Evolutionary conservation across 2,888 invertebrate species (phyloP).

Genomic region (Caenorhabditis virilis): DNA sequence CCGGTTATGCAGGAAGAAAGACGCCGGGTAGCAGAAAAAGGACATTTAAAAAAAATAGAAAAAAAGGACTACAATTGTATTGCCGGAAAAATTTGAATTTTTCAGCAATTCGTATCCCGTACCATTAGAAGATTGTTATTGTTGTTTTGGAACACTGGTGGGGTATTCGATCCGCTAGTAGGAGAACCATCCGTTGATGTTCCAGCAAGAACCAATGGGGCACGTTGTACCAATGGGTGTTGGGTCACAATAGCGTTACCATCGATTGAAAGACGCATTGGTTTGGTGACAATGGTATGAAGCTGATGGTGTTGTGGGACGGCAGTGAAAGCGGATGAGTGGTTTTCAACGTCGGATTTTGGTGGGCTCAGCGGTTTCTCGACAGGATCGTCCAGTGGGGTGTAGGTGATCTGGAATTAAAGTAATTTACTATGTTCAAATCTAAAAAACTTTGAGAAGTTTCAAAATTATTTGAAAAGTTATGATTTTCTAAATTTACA

Average conservation of each 20-base stretch:
- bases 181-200: background rate
- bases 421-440: too few species aligned
- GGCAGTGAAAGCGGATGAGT: constrained; percentile 21
- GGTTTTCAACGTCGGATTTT: constrained; percentile 30
- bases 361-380: constrained; percentile 17
- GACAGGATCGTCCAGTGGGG: constrained; percentile 27
- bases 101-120: constrained; percentile 14
- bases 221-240: background rate
- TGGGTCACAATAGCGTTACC: background rate
- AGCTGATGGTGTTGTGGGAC: background rate
- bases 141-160: constrained; percentile 16
- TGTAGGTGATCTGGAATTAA: constrained; percentile 42
- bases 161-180: constrained; percentile 23
- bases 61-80: background rate
- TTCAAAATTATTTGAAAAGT: too few species aligned
- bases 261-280: too few species aligned
- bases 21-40: constrained; percentile 27
- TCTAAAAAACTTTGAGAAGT: too few species aligned
- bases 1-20: constrained; percentile 36
- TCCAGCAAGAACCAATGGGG: background rate
- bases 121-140: constrained; percentile 20
- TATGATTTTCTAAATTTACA: too few species aligned
- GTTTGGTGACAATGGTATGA: background rate
- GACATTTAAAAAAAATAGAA: background rate
- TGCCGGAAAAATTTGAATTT: constrained; percentile 1